Evolutionary conservation across 2,797 vertebrate species (phyloP).

Genomic region (Chiroxiphia lanceolata): DNA sequence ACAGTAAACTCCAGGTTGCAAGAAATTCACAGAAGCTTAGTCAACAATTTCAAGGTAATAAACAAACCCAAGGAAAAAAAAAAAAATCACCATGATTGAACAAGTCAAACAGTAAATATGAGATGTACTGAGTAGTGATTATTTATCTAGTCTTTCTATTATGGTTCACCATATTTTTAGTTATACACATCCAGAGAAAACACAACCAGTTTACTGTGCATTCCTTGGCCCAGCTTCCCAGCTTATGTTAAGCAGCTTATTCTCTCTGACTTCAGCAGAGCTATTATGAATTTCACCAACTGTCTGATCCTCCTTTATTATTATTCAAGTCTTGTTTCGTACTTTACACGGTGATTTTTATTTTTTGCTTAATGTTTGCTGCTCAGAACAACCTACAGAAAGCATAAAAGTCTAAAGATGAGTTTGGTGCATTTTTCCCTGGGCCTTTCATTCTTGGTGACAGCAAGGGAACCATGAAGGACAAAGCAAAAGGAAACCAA

Average conservation of each 20-base stretch:
- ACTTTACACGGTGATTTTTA: background rate
- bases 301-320: background rate
- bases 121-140: background rate
- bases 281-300: background rate
- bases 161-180: background rate
- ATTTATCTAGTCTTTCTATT: background rate
- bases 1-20: background rate
- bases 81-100: background rate
- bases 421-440: slow-evolving; percentile 8
- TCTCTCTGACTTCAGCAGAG: background rate
- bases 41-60: background rate
- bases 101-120: background rate
- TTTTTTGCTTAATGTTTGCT: background rate
- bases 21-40: background rate
- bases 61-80: background rate
- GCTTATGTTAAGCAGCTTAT: background rate
- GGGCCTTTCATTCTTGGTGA: background rate
- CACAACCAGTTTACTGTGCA: background rate
- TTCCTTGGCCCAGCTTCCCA: background rate
- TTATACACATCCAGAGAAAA: background rate
- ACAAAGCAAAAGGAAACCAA: slow-evolving; percentile 24
- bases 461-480: slow-evolving; percentile 23
- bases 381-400: background rate
- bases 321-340: background rate
- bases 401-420: background rate